Evolutionary conservation across 2,113 vertebrate genomes (phyloP).

Genomic region (Poecilia latipinna): DNA sequence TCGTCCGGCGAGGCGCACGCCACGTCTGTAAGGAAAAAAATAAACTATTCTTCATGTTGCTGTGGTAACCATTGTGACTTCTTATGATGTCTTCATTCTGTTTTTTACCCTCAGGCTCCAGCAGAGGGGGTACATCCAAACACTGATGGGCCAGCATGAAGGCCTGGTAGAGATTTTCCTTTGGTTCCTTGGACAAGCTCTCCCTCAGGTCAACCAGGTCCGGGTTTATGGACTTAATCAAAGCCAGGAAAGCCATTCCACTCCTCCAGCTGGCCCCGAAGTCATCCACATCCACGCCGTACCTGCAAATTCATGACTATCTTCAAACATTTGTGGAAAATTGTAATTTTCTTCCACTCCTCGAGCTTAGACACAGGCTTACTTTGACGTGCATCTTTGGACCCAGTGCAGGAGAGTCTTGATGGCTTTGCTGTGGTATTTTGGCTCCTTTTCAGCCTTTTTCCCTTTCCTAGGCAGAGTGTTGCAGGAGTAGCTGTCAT

Average conservation of each 20-base stretch:
- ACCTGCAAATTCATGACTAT: slow-evolving; percentile 69
- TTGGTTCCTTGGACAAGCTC: slow-evolving; percentile 81
- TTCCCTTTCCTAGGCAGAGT: slow-evolving; percentile 81
- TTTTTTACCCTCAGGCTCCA: slow-evolving; percentile 88
- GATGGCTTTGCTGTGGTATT: slow-evolving; percentile 88
- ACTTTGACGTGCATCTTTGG: slow-evolving; percentile 89
- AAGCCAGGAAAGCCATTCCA: slow-evolving; percentile 88
- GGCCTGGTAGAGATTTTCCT: slow-evolving; percentile 86
- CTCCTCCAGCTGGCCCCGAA: slow-evolving; percentile 92
- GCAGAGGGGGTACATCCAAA: slow-evolving; percentile 85
- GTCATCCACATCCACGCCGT: slow-evolving; percentile 88
- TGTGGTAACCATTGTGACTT: not conserved
- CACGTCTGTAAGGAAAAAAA: slow-evolving; percentile 77
- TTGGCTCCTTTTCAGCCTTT: slow-evolving; percentile 76
- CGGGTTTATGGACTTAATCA: slow-evolving; percentile 89
- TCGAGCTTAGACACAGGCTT: slow-evolving; percentile 45
- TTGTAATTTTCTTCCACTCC: not conserved
- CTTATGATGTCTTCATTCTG: not conserved
- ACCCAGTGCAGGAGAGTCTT: slow-evolving; percentile 88
- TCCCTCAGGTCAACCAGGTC: slow-evolving; percentile 87
- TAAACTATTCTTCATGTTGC: not conserved
- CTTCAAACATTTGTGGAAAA: not conserved
- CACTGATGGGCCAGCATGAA: slow-evolving; percentile 83
- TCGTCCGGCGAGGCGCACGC: slow-evolving; percentile 85
- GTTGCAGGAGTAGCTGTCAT: slow-evolving; percentile 73